Conservation (phyloP, 2,797 vertebrate genomes). For the Typhlichthys eigenmanni region DNA sequence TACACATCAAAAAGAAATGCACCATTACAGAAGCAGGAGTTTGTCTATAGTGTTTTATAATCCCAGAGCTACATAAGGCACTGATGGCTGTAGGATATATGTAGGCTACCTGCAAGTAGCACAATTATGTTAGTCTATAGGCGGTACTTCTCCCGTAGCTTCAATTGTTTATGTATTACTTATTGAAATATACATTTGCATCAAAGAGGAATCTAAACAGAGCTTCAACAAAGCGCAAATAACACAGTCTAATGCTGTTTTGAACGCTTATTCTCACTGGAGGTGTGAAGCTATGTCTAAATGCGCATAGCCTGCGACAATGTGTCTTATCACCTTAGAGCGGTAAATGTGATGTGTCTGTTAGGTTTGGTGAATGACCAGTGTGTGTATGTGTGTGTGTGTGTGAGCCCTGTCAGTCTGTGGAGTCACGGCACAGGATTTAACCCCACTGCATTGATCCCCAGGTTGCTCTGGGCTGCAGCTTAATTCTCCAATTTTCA, state of each 20-base stretch:
- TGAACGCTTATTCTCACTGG: constrained; percentile 28
- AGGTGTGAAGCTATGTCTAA: constrained; percentile 57
- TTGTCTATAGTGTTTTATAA: no score
- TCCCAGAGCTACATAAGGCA: background rate
- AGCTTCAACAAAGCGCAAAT: constrained; percentile 13
- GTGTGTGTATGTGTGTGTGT: constrained; percentile 31
- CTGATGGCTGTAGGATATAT: background rate
- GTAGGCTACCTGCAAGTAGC: no score
- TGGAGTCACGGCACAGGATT: constrained; percentile 69
- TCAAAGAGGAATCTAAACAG: constrained; percentile 1
- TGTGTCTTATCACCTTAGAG: constrained; percentile 71
- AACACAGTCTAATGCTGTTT: constrained; percentile 25
- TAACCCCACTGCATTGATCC: constrained; percentile 76
- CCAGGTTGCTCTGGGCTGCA: constrained; percentile 63
- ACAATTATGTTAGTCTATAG: constrained; percentile 7
- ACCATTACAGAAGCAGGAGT: no score
- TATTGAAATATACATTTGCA: background rate
- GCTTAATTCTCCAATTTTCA: constrained; percentile 84
- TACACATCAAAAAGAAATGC: no score
- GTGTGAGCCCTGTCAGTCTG: constrained; percentile 55
- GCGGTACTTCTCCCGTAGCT: background rate
- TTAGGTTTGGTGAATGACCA: constrained; percentile 72
- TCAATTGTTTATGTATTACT: background rate
- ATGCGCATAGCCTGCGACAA: constrained; percentile 49
- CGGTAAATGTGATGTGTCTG: constrained; percentile 75